Conservation (phyloP, 1,140 invertebrate species). For the Aphis craccivora region DNA sequence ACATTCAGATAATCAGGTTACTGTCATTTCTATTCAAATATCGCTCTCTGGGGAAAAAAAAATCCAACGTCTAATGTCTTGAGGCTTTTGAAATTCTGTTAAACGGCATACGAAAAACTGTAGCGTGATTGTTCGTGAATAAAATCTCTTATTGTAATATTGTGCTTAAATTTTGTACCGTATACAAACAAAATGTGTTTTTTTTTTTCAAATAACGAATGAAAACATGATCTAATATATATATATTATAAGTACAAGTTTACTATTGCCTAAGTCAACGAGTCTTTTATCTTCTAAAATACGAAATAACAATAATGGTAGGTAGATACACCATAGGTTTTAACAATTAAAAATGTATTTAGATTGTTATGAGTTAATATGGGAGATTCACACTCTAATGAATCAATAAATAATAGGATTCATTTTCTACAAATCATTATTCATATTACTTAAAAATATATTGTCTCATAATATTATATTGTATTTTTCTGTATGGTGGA, state of each 20-base stretch:
- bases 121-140: neutral
- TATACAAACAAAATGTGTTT: neutral
- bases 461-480: neutral
- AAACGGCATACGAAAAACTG: neutral
- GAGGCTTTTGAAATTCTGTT: neutral
- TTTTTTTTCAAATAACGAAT: neutral
- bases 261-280: neutral
- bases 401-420: neutral
- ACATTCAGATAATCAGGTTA: neutral
- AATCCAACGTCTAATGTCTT: neutral
- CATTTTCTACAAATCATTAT: neutral
- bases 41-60: neutral
- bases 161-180: neutral
- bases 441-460: neutral
- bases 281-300: neutral
- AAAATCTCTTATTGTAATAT: neutral
- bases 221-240: neutral
- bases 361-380: neutral
- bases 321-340: neutral
- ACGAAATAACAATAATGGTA: neutral
- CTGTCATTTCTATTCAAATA: slow-evolving; percentile 9
- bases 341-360: neutral
- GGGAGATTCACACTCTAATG: neutral
- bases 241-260: neutral
- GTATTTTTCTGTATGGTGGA: neutral